Evolutionary conservation across 2,113 vertebrate species (phyloP), one percentile per base, ranked within the genome.

Genomic region (Diphyllodes magnificus): DNA sequence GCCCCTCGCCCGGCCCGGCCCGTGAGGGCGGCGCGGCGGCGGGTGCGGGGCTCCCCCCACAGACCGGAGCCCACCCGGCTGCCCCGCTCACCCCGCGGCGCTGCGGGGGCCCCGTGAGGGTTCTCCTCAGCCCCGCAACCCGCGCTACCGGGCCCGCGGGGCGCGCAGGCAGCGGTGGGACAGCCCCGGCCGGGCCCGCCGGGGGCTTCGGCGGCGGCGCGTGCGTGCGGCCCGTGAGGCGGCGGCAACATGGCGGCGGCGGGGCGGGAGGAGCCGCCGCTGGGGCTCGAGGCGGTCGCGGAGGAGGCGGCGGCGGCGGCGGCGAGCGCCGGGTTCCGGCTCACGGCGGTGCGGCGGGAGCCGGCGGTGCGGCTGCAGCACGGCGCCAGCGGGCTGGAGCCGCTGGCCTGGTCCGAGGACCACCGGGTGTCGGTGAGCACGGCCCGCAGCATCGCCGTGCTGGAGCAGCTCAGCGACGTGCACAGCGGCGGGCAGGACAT

Each of bases 391-490:
- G 99, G 99, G 35, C 40, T 98, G 93, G 98, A 99, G 96, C 99
- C 99, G 44, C 97, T 99, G 56, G 82, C 97, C 49, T 99, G 99
- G 99, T 99, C 99, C 4, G 98, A 99, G 94, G 99, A 99, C 22
- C 99, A 99, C 97, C 98, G 99, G 68, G 97, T 99, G 78, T 98
- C 99, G 8, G 99, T 98, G 70, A 98, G 98, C 96, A 99, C 98
- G 57, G 96, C 97, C 80, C 98, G 96, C 93, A 98, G 98, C 96
- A 95, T 99, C 93, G 97, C 98, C 3, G 85, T 99, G 76, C 95
- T 99, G 97, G 99, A 99, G 96, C 98, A 99, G 75, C 96, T 99
- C 92, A 99, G 99, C 95, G 99, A 99, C 33, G 91, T 99, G 39
- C 98, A 98, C 94, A 98, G 98, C 97, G 97, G 96, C 77, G 98